These are phyloP conservation scores for Gobionotothen gibberifrons DNA, from an alignment of 2,797 vertebrate species.

Conservation along the genomic window DNA sequence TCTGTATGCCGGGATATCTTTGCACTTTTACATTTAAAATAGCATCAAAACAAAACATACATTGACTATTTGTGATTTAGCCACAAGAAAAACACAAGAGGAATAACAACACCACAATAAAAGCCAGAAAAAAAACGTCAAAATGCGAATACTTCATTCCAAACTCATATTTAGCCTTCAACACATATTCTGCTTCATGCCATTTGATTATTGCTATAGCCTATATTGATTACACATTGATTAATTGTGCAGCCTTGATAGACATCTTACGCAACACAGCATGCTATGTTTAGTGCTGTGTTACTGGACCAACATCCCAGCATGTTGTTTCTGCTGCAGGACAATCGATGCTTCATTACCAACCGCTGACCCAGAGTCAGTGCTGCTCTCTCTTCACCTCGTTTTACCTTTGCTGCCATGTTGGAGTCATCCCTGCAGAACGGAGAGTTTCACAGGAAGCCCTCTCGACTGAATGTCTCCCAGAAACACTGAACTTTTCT, in stretches of 20 bases:
- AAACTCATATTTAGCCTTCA: no score
- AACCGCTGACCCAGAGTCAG: conserved; percentile 44
- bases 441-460: neutral
- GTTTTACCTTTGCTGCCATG: neutral
- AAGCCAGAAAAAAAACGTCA: no score
- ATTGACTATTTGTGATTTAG: no score
- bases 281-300: neutral
- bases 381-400: neutral
- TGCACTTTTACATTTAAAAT: no score
- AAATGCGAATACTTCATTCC: no score
- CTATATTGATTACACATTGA: neutral
- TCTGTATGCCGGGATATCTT: no score
- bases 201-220: neutral
- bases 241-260: no score
- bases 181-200: no score
- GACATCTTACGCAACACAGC: no score
- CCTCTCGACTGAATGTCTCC: neutral
- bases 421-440: neutral
- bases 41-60: no score
- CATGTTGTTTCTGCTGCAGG: conserved; percentile 12
- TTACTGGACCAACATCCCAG: conserved; percentile 2
- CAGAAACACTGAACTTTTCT: conserved; percentile 6
- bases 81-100: no score
- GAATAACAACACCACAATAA: no score
- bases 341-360: conserved; percentile 53